These are phyloP conservation scores for Holacanthella duospinosa DNA, from an alignment of 2,888 invertebrate genomes.

Conservation along the genomic window DNA sequence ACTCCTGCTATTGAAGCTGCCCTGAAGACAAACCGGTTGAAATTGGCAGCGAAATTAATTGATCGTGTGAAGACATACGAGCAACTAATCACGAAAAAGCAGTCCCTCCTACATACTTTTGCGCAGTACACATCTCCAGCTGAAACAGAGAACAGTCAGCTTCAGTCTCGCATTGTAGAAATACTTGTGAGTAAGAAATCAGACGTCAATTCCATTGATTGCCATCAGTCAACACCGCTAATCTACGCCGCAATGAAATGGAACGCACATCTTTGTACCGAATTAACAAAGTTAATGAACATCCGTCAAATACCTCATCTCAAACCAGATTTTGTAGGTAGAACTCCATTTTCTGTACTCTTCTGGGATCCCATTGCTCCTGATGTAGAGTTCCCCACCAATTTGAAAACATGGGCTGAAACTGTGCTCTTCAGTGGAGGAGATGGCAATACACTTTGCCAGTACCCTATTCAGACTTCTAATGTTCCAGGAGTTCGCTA, in stretches of 20 bases:
- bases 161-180: conserved; percentile 15
- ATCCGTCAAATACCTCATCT: not conserved
- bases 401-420: conserved; percentile 14
- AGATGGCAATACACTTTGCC: conserved; percentile 8
- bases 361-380: conserved; percentile 39
- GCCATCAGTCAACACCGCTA: conserved; percentile 41
- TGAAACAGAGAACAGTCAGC: conserved; percentile 2
- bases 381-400: not conserved
- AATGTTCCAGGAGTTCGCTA: conserved; percentile 18
- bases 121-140: conserved; percentile 38
- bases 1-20: conserved; percentile 43
- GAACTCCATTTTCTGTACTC: conserved; percentile 42
- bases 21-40: conserved; percentile 42
- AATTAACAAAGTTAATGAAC: conserved; percentile 36
- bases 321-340: conserved; percentile 40
- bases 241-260: conserved; percentile 42
- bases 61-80: conserved; percentile 38
- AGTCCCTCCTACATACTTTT: conserved; percentile 43
- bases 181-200: conserved; percentile 41
- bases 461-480: conserved; percentile 23
- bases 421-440: not conserved
- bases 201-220: conserved; percentile 40
- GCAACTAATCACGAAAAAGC: conserved; percentile 36
- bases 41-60: conserved; percentile 43
- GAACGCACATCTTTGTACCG: conserved; percentile 39